Evolutionary conservation across 1,140 invertebrate genomes (phyloP), one percentile per base, ranked within the genome.

Genomic region (Drosophila arizonae): DNA sequence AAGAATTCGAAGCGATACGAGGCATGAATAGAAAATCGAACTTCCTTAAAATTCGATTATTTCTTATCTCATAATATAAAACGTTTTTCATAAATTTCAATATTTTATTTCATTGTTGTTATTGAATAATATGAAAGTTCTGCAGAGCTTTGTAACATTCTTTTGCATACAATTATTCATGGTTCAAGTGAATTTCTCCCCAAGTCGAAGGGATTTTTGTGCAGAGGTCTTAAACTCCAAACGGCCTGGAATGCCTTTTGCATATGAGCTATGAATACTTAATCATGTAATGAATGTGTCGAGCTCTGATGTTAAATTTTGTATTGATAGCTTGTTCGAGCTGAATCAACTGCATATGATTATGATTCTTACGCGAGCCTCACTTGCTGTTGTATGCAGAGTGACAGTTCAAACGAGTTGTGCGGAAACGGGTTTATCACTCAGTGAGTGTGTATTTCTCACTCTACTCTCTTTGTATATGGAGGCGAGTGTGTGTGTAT

Each of bases 261-360:
- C 26, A 43, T 52, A 39, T 74, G 69, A 76, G 62, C 73, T 80
- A 61, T 84, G 81, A 76, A 84, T 77, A 52, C 54, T 8, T 74
- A 85, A 76, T 68, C 54, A 50, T 39, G 54, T 39, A 76, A 36
- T 75, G 76, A 64, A 17, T 68, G 33, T 58, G 60, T 54, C 61
- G 46, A 64, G 63, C 76, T 77, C 66, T 33, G 24, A 41, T 33
- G 41, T 33, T 62, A 45, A 60, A 57, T 33, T 30, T 56, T 62
- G 4, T 76, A 52, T 51, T 41, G 50, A 69, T 58, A 33, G 61
- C 5, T 26, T 46, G 41, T 43, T 50, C 56, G 52, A 9, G 41
- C 54, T 71, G 43, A 62, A 66, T 78, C 60, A 72, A 72, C 39
- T 80, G 76, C 52, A 67, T 64, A 82, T 21, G 66, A 71, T 74